Base-by-base conservation (phyloP, 2,113 vertebrate genomes). In the Hippolais icterina region DNA sequence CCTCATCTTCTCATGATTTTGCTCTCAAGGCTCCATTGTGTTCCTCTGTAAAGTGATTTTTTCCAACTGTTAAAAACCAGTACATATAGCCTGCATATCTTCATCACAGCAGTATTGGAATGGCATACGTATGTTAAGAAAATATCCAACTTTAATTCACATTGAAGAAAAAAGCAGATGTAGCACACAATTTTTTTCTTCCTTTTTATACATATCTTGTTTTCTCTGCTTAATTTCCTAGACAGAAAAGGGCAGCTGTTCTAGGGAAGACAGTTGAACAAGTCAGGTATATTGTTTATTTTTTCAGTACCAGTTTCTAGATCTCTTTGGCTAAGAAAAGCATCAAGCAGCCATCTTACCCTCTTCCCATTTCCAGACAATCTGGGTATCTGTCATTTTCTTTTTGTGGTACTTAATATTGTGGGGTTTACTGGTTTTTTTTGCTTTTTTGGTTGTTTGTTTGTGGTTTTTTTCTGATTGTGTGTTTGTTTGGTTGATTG, bases 401-500 rank as follows among this genome's bases (percentile, higher is more conserved):
- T 31, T 93, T 42, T 63, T 71, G 29, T 41, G 29, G 39, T 44
- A 60, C 68, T 65, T 85, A 66, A 39, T 41, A 15, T 17, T 63
- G 3, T 16, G 3, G 8, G 7, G 19, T n/a, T 69, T 50, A 41
- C 10, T 23, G 6, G 6, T 0, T 46, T 44, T 60, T 78, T 15
- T 27, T 76, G 29, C 5, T 86, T 68, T 42, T 25, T 75, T 16
- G 2, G 7, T 75, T 59, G 21, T 35, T 75, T 41, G 27, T 3
- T 13, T 46, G 21, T 4, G 2, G 1, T 6, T 24, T 49, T 37
- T 74, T 46, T 3, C 0, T 0, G 5, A 4, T 10, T 14, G 16
- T 49, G 10, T 42, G 21, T 53, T 59, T 65, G 11, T 41, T 64
- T 46, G 9, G 29, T 70, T 44, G 5, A 1, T 3, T n/a, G 13